Evolutionary conservation across 2,797 vertebrate genomes (phyloP).

Genomic region (Catamblyrhynchus diadema): DNA sequence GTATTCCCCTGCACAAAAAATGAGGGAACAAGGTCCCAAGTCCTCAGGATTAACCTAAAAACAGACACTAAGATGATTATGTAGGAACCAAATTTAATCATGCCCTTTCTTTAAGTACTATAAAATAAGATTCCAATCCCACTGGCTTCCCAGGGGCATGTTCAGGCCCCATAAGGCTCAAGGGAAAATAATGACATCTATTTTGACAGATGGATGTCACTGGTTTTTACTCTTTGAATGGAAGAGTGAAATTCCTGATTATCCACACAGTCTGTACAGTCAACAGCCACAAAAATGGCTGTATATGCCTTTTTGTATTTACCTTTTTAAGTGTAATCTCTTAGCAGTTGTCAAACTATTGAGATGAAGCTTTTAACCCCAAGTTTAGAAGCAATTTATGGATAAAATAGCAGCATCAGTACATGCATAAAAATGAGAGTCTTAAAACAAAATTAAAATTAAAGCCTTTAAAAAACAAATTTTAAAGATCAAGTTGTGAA

Average conservation of each 20-base stretch:
- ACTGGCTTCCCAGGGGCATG: neutral
- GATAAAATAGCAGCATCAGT: constrained; percentile 46
- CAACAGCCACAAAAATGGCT: neutral
- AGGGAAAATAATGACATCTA: neutral
- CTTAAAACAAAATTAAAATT: neutral
- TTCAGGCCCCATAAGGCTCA: neutral
- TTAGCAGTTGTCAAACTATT: neutral
- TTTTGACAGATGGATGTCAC: neutral
- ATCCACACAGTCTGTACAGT: neutral
- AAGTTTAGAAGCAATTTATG: constrained; percentile 9
- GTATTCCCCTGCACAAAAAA: neutral
- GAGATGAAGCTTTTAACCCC: constrained; percentile 34
- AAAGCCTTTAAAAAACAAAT: neutral
- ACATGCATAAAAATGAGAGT: neutral
- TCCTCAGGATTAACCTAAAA: neutral
- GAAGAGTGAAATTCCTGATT: neutral
- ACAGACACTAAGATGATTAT: neutral
- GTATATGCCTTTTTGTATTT: neutral
- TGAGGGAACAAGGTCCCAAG: neutral
- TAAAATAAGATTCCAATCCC: neutral
- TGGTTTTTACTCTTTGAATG: neutral
- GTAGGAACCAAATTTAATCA: neutral
- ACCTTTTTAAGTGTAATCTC: neutral
- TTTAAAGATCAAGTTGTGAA: neutral
- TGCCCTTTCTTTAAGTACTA: neutral